These are phyloP conservation scores for Perdita meconis DNA, from an alignment of 2,888 invertebrate species.

Conservation along the genomic window DNA sequence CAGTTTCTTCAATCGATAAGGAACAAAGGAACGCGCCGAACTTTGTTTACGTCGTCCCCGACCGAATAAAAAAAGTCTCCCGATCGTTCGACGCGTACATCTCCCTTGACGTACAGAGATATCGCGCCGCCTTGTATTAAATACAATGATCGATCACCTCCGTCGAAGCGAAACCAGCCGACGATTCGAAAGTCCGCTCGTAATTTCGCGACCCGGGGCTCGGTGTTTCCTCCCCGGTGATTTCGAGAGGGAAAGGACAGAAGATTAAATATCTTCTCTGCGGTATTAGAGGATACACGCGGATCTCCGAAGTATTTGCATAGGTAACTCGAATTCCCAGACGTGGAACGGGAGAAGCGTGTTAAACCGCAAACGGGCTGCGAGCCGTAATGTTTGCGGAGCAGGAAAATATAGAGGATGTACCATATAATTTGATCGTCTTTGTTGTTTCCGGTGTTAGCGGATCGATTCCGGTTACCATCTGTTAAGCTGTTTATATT, in stretches of 20 bases:
- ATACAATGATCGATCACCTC: constrained; percentile 43
- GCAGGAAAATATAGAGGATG: neutral
- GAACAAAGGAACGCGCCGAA: constrained; percentile 23
- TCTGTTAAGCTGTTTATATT: no score
- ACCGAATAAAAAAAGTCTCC: constrained; percentile 8
- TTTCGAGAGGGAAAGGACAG: constrained; percentile 18
- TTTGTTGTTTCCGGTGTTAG: neutral
- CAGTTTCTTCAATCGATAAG: constrained; percentile 17
- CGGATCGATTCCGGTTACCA: neutral
- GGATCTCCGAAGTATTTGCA: constrained; percentile 26
- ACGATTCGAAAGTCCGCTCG: constrained; percentile 10
- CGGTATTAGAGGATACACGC: constrained; percentile 27
- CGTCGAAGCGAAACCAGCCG: neutral
- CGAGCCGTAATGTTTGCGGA: constrained; percentile 24
- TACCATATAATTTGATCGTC: neutral
- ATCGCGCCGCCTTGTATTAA: constrained; percentile 7
- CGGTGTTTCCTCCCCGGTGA: neutral
- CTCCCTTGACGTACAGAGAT: constrained; percentile 31
- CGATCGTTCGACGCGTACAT: constrained; percentile 37
- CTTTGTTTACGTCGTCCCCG: constrained; percentile 29
- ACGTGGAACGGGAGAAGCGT: constrained; percentile 42
- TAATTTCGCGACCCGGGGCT: neutral
- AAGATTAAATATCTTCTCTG: constrained; percentile 31
- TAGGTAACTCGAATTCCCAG: constrained; percentile 38
- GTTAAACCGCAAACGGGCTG: constrained; percentile 47